Conservation (phyloP, 2,797 vertebrate genomes). For the Leucoraja ocellata region DNA sequence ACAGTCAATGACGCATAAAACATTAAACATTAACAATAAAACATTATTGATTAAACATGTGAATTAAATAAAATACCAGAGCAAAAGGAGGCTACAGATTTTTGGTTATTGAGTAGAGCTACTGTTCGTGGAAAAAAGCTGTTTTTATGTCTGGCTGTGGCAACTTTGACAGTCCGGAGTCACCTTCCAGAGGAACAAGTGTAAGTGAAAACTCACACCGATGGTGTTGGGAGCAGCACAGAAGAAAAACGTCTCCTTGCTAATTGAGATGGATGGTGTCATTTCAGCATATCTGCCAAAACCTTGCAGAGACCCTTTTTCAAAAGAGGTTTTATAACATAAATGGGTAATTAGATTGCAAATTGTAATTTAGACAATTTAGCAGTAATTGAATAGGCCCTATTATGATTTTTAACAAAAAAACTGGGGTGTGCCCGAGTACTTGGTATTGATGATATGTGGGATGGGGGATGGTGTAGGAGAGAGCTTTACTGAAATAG, state of each 20-base stretch:
- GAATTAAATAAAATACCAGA: too few species aligned
- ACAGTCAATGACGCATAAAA: too few species aligned
- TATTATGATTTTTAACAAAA: background rate
- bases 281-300: background rate
- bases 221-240: background rate
- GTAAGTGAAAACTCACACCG: background rate
- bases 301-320: background rate
- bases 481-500: background rate
- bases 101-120: too few species aligned
- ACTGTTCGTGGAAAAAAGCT: too few species aligned
- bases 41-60: too few species aligned
- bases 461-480: background rate
- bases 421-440: background rate
- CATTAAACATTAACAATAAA: too few species aligned
- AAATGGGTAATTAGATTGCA: conserved; percentile 21
- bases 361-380: conserved; percentile 12
- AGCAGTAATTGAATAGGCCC: background rate
- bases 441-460: background rate
- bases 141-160: too few species aligned
- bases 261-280: background rate
- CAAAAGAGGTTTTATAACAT: background rate
- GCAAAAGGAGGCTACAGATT: too few species aligned
- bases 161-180: too few species aligned
- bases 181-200: background rate
- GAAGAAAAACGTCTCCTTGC: background rate